These are phyloP conservation scores for Macquaria australasica DNA, from an alignment of 2,113 vertebrate genomes.

Conservation along the genomic window DNA sequence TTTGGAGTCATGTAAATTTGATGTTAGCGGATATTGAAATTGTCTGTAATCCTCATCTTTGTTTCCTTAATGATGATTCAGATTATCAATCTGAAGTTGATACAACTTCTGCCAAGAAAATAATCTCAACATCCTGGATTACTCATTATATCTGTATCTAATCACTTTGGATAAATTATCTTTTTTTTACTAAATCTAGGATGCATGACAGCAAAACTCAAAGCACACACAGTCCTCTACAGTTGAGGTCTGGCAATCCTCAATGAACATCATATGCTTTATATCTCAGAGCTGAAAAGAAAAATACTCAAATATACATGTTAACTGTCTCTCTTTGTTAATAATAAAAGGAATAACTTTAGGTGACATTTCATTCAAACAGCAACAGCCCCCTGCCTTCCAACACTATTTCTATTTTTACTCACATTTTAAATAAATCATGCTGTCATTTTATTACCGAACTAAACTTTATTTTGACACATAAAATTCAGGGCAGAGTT, in stretches of 20 bases:
- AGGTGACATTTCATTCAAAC: background rate
- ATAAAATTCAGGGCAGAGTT: slow-evolving; percentile 28
- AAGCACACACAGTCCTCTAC: background rate
- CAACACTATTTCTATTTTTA: background rate
- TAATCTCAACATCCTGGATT: background rate
- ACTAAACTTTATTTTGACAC: slow-evolving; percentile 58
- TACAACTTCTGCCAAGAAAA: no score
- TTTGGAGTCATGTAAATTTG: background rate
- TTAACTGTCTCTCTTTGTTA: background rate
- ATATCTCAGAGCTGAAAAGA: background rate
- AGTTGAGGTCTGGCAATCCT: background rate
- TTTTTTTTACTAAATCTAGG: background rate
- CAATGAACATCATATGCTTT: background rate
- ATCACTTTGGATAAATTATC: background rate
- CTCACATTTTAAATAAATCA: slow-evolving; percentile 9
- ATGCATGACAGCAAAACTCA: background rate
- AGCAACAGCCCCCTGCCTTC: no score
- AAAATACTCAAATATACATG: background rate
- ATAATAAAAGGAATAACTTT: background rate
- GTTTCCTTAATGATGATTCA: background rate
- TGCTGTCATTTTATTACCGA: background rate
- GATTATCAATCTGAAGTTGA: background rate
- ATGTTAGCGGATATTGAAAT: background rate
- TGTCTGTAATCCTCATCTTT: no score
- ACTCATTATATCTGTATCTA: background rate